Evolutionary conservation across 2,888 invertebrate species (phyloP), one percentile per base, ranked within the genome.

Genomic region (Drosophila meridiana): DNA sequence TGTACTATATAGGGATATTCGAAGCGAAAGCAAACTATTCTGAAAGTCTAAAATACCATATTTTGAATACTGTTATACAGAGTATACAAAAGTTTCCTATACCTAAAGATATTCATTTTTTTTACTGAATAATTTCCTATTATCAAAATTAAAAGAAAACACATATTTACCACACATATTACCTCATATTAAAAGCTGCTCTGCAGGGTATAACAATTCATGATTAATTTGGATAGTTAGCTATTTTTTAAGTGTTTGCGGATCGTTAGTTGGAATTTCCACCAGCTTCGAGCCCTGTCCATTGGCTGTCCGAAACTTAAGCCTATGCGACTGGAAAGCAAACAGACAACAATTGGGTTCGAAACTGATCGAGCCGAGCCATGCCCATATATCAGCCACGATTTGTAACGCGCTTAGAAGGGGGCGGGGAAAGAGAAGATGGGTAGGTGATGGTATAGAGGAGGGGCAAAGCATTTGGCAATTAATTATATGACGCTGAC

Each of bases 401-500:
- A 63, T 58, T 63, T 47, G 53, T 11, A 43, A 34, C 32, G 26
- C 34, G 45, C 32, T 26, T 57, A 67, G 45, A 34, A 26, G 7
- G n/a, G 0, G 30, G 14, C 0, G 48, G 30, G 2, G 7, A 2
- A 1, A 3, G 28, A 7, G 30, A 3, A 1, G 14, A 4, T 3
- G 20, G 20, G 20, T 20, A 20, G 20, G 20, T 20, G 20, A 20
- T 20, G 20, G 20, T 20, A 20, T 20, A 20, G 14, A 20, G 11
- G 5, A 6, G 50, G 50, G 50, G n/a, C n/a, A 6, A n/a, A 34
- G 59, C 43, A 56, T 72, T 42, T 59, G 11, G 59, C 47, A 56
- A 78, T 78, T 76, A 80, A 78, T 78, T 78, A 80, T 76, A 65
- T 60, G 72, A 55, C 42, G 62, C 72, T 58, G 72, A 58, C 80